These are phyloP conservation scores for Rhea americana DNA, from an alignment of 2,113 vertebrate genomes.

Conservation along the genomic window DNA sequence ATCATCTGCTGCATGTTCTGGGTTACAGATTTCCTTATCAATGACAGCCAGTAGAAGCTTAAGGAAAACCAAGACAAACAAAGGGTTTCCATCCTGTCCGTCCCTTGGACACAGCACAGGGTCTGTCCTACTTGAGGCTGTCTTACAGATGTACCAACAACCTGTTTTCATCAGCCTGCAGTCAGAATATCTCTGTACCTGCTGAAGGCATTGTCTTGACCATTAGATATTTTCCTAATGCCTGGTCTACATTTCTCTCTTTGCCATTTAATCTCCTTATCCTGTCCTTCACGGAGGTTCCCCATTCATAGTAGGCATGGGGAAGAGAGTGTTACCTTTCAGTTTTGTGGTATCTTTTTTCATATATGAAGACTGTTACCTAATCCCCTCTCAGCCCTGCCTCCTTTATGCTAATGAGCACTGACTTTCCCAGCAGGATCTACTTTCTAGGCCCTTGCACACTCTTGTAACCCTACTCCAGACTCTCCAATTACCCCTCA, in stretches of 20 bases:
- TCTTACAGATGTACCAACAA: neutral
- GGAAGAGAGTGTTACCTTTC: neutral
- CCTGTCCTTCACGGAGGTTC: neutral
- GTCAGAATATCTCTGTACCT: neutral
- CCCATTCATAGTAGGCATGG: neutral
- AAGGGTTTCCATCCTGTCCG: neutral
- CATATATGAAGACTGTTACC: neutral
- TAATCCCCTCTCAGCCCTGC: no score
- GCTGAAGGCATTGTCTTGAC: neutral
- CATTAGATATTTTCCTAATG: neutral
- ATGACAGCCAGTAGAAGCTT: neutral
- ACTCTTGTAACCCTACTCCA: neutral
- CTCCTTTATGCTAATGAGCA: neutral
- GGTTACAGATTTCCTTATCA: neutral
- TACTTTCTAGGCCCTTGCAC: neutral
- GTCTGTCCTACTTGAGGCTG: neutral
- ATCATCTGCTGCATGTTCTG: neutral
- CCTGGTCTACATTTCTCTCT: neutral
- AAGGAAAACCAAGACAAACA: accelerated
- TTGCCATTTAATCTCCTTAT: neutral
- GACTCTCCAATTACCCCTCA: accelerated
- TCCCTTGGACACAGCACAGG: neutral
- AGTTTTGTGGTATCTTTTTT: neutral
- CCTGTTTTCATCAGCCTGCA: neutral
- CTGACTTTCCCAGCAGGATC: neutral